These are phyloP conservation scores for Tribolium castaneum DNA, from an alignment of 1,140 invertebrate species.

Conservation along the genomic window DNA sequence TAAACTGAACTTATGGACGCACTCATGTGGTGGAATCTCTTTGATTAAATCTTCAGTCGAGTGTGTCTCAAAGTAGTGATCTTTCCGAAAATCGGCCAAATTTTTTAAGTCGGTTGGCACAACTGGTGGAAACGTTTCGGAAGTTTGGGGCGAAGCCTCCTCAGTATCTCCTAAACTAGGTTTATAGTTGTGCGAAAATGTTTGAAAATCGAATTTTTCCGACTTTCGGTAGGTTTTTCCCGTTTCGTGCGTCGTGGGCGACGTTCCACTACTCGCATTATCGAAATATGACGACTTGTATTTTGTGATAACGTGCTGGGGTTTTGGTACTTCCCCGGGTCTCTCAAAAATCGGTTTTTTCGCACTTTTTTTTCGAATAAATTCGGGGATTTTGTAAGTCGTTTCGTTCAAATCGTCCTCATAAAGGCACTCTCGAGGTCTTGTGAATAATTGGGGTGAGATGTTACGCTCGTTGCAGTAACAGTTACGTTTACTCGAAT, in stretches of 20 bases:
- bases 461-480: background rate
- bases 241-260: background rate
- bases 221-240: background rate
- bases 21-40: background rate
- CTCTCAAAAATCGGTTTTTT: background rate
- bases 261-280: background rate
- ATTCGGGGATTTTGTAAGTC: background rate
- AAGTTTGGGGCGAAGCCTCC: background rate
- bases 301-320: background rate
- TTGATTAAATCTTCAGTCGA: conserved; percentile 4
- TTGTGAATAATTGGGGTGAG: conserved; percentile 12
- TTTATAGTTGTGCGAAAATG: too few relatives aligned
- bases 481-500: background rate
- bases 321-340: background rate
- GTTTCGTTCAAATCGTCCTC: background rate
- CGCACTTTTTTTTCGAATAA: background rate
- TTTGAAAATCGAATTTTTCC: too few relatives aligned
- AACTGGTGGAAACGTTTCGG: background rate
- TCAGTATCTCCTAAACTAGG: background rate
- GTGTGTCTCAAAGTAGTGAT: conserved; percentile 25
- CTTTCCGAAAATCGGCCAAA: background rate
- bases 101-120: background rate
- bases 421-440: background rate
- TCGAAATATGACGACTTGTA: background rate
- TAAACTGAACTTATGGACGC: conserved; percentile 34